These are phyloP conservation scores for Paramuricea clavata DNA, from an alignment of 92 coral and sea anemone species.

Conservation along the genomic window DNA sequence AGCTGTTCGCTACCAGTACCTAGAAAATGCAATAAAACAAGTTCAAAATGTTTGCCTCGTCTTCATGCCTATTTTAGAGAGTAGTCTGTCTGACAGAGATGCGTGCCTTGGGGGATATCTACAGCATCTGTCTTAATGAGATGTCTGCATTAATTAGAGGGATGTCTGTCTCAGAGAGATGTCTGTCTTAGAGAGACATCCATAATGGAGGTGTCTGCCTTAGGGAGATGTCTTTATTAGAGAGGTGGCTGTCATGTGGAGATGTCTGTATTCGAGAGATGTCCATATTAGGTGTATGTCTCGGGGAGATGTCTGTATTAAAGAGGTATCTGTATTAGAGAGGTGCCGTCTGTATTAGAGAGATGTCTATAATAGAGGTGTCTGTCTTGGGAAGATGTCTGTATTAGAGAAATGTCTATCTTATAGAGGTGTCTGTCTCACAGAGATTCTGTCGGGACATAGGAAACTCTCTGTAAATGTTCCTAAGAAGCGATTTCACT, in stretches of 20 bases:
- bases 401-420: neutral
- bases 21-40: neutral
- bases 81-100: neutral
- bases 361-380: neutral
- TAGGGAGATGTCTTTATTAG: neutral
- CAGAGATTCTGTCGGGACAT: too few relatives aligned
- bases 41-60: neutral
- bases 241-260: neutral
- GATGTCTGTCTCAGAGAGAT: neutral
- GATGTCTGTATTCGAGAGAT: neutral
- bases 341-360: neutral
- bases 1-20: constrained; percentile 16
- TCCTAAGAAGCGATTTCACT: too few relatives aligned
- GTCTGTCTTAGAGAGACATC: constrained; percentile 9
- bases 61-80: neutral
- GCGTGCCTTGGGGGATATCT: neutral
- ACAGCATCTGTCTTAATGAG: neutral
- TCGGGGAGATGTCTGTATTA: neutral
- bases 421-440: neutral
- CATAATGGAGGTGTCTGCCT: neutral
- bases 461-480: too few relatives aligned
- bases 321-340: neutral
- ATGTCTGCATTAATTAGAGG: neutral
- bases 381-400: constrained; percentile 25
- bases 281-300: neutral